Evolutionary conservation across 2,888 invertebrate species (phyloP), one percentile per base, ranked within the genome.

Genomic region (Ophioninae sp.): DNA sequence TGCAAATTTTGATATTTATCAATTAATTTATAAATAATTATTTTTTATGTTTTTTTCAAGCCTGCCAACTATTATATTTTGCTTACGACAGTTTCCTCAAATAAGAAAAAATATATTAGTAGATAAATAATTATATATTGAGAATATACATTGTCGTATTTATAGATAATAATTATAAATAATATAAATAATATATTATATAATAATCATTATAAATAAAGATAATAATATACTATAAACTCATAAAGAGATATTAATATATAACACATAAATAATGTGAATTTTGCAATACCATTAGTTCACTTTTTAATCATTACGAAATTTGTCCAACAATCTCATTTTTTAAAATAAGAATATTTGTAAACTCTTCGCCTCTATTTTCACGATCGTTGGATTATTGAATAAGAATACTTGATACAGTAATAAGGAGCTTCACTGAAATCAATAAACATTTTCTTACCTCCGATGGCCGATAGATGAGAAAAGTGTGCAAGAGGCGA

Each of bases 401-500:
- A 13, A 2, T 2, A 17, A 1, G 51, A 13, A 13, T 6, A 51
- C 6, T 17, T 51, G 3, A 51, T 13, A 13, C 17, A 17, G 44
- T 10, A 9, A 9, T 9, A 44, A 44, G 10, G 44, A 10, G 13
- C 13, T 13, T 44, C 2, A 9, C 44, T 13, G 13, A 51, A 17
- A 17, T 51, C 51, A 17, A 17, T 6, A 67, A 10, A 63, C 41
- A 37, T 10, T 65, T 23, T 30, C 81, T 76, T 78, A 83, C 83
- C 74, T 83, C 23, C n/a, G 30, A 61, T 39, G 23, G 44, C 63
- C 17, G 75, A 37, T 44, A 37, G 37, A 44, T 41, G 65, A 74
- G 68, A 8, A 59, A 65, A 75, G 65, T 64, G 72, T 56, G n/a
- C 61, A 63, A 75, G 73, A 56, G 56, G 67, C 79, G 75, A 81